These are phyloP conservation scores for Myopa tessellatipennis DNA, from an alignment of 2,888 invertebrate genomes.

Conservation along the genomic window DNA sequence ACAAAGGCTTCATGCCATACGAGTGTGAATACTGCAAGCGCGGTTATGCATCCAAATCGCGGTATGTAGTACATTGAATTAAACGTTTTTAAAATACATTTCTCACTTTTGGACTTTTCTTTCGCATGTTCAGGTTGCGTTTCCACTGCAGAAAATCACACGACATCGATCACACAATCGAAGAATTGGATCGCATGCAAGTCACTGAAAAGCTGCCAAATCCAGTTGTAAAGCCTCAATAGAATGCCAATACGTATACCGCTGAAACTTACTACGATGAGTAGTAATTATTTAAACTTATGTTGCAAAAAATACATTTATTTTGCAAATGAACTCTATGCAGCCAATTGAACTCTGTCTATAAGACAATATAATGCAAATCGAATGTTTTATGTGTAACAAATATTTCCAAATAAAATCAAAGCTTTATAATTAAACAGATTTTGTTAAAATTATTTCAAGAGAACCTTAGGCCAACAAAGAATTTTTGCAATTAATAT, in stretches of 20 bases:
- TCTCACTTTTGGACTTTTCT: background rate
- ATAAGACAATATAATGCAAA: too few species aligned
- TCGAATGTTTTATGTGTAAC: too few species aligned
- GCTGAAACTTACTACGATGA: background rate
- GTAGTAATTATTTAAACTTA: too few species aligned
- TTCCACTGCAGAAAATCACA: conserved; percentile 47
- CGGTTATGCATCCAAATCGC: conserved; percentile 44
- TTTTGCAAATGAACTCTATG: too few species aligned
- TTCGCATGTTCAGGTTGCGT: conserved; percentile 45
- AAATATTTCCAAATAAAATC: too few species aligned
- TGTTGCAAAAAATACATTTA: too few species aligned
- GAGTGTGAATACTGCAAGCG: conserved; percentile 48
- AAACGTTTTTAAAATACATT: background rate
- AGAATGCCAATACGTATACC: background rate
- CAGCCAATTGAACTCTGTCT: too few species aligned
- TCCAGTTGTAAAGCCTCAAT: conserved; percentile 27
- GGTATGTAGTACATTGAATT: conserved; percentile 38
- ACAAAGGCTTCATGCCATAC: conserved; percentile 48
- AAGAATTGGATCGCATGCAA: conserved; percentile 48
- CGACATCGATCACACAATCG: conserved; percentile 40
- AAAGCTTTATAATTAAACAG: too few species aligned
- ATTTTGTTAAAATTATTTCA: too few species aligned
- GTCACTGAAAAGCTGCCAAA: conserved; percentile 41
- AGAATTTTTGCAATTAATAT: too few species aligned
- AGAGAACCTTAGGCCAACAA: too few species aligned